Evolutionary conservation across 2,797 vertebrate species (phyloP).

Genomic region (Aeoliscus strigatus): DNA sequence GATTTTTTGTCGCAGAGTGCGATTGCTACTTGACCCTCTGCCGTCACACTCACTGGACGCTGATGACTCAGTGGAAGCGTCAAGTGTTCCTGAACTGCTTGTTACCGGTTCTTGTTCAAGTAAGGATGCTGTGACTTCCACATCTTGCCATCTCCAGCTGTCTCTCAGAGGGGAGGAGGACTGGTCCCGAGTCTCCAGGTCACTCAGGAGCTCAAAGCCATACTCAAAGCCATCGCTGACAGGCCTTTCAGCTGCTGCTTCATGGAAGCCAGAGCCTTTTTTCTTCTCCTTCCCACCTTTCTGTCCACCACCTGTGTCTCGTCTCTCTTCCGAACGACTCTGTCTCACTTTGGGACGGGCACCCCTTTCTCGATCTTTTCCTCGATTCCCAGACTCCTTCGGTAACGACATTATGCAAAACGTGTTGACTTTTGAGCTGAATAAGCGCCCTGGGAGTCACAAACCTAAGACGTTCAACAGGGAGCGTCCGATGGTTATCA

Average conservation of each 20-base stretch:
- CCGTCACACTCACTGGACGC: slow-evolving; percentile 53
- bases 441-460: slow-evolving; percentile 8
- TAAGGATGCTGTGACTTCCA: slow-evolving; percentile 49
- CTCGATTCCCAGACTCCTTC: slow-evolving; percentile 67
- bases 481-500: slow-evolving; percentile 29
- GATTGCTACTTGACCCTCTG: slow-evolving; percentile 65
- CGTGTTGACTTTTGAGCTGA: slow-evolving; percentile 11
- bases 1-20: slow-evolving; percentile 80
- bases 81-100: slow-evolving; percentile 25
- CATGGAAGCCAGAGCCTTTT: slow-evolving; percentile 59
- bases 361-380: slow-evolving; percentile 75
- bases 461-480: slow-evolving; percentile 18
- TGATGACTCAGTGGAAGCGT: slow-evolving; percentile 39
- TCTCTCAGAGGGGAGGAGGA: slow-evolving; percentile 59
- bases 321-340: slow-evolving; percentile 78
- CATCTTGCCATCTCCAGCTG: slow-evolving; percentile 58
- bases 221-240: slow-evolving; percentile 80
- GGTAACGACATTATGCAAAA: slow-evolving; percentile 68
- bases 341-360: slow-evolving; percentile 81
- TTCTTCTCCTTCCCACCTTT: slow-evolving; percentile 73
- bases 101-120: slow-evolving; percentile 45
- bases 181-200: slow-evolving; percentile 57
- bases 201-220: slow-evolving; percentile 70
- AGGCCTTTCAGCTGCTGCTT: slow-evolving; percentile 61
- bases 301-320: slow-evolving; percentile 56